A percentile compares a stretch with the other conserved stretches of the same genome.
These are phyloP conservation scores for Melolontha melolontha DNA, from an alignment of 2,888 invertebrate genomes.

Conservation along the genomic window DNA sequence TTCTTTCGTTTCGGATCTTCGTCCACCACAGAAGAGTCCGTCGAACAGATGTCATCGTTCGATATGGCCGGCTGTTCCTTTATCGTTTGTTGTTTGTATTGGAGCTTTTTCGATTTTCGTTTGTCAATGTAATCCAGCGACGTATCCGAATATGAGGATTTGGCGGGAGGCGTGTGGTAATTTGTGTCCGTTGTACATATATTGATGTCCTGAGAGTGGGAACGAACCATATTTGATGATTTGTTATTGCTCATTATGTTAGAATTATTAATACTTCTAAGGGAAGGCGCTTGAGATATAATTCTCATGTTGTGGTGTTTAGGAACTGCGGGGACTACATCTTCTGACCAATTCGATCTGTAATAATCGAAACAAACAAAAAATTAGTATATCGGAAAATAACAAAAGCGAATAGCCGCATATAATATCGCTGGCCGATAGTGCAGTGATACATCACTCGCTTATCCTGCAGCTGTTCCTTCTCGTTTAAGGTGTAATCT, in stretches of 20 bases:
- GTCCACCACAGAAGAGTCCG: constrained; percentile 77
- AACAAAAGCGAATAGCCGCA: no score
- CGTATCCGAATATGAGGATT: constrained; percentile 68
- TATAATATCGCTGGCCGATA: no score
- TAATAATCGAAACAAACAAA: constrained; percentile 31
- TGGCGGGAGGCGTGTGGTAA: constrained; percentile 56
- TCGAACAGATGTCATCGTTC: constrained; percentile 77
- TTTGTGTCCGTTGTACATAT: constrained; percentile 56
- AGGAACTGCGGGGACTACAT: constrained; percentile 42
- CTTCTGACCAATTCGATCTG: constrained; percentile 54
- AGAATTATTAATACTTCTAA: constrained; percentile 56
- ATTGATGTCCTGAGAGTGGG: constrained; percentile 68
- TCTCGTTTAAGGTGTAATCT: no score
- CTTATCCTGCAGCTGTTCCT: no score
- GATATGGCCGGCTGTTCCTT: constrained; percentile 55
- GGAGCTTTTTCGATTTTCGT: constrained; percentile 39
- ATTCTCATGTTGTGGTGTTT: constrained; percentile 46
- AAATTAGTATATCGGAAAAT: no score
- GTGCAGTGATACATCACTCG: no score
- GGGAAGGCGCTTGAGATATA: constrained; percentile 47
- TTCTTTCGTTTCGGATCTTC: constrained; percentile 73
- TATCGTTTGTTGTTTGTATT: constrained; percentile 54
- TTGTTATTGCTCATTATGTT: constrained; percentile 55
- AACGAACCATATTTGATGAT: constrained; percentile 63
- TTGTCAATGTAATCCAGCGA: constrained; percentile 58